These are phyloP conservation scores for Coracias cyanogaster DNA, from an alignment of 2,797 vertebrate species.

Conservation along the genomic window DNA sequence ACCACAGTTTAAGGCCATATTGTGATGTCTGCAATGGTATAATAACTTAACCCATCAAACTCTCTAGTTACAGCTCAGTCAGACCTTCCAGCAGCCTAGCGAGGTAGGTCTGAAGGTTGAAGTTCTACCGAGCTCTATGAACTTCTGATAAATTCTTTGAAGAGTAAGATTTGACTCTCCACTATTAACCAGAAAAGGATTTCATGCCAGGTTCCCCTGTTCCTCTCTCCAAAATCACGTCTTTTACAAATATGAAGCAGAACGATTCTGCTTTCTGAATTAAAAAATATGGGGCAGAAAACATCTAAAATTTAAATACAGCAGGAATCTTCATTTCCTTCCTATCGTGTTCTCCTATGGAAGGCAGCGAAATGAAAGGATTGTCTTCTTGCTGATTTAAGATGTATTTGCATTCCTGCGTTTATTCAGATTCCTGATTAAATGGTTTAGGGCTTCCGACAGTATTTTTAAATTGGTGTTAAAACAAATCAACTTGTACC, in stretches of 20 bases:
- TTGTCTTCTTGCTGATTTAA: not conserved
- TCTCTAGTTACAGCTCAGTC: not conserved
- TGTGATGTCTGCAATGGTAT: not conserved
- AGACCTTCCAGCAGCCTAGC: not conserved
- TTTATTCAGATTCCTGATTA: not conserved
- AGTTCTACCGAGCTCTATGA: not conserved
- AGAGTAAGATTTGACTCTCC: not conserved
- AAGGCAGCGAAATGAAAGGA: not conserved
- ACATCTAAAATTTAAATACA: not conserved
- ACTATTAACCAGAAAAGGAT: not conserved
- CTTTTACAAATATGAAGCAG: not conserved
- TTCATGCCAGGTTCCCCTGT: not conserved
- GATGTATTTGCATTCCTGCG: not conserved
- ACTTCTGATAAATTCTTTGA: not conserved
- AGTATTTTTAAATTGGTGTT: constrained; percentile 4
- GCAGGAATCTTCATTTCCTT: not conserved
- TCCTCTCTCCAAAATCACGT: not conserved
- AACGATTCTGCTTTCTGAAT: not conserved
- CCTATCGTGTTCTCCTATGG: not conserved
- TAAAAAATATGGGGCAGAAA: not conserved
- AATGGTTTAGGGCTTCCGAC: not conserved
- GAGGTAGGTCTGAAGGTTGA: not conserved
- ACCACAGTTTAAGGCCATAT: not conserved
- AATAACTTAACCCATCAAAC: not conserved
- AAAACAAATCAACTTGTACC: constrained; percentile 77